These are phyloP conservation scores for Amphimedon queenslandica DNA, from an alignment of 37 sponge, comb jelly and placozoan species.

Conservation along the genomic window DNA sequence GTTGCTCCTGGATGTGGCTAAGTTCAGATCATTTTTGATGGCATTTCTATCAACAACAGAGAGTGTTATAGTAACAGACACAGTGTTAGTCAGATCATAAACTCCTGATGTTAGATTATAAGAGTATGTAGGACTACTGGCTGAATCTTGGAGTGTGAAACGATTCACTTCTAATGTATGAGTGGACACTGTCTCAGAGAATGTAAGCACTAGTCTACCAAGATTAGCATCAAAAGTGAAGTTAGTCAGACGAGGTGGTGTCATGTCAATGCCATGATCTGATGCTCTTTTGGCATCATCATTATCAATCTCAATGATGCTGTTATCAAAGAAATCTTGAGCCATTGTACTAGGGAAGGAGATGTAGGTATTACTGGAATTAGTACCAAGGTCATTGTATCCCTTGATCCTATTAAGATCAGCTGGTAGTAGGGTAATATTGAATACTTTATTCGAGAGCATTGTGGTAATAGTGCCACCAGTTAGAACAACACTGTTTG, in stretches of 20 bases:
- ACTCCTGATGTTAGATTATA: constrained; percentile 22
- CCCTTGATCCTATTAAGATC: constrained; percentile 65
- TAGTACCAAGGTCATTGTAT: constrained; percentile 50
- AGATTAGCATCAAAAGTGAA: constrained; percentile 57
- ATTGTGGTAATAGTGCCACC: constrained; percentile 36
- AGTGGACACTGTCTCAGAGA: constrained; percentile 70
- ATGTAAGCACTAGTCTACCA: constrained; percentile 49
- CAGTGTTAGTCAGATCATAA: constrained; percentile 15
- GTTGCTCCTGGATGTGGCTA: constrained; percentile 64
- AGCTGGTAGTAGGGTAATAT: constrained; percentile 20
- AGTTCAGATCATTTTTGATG: constrained; percentile 51
- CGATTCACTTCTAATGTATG: constrained; percentile 29
- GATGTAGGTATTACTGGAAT: constrained; percentile 52
- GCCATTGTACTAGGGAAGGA: constrained; percentile 49
- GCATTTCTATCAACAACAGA: constrained; percentile 44
- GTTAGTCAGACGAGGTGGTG: constrained; percentile 30
- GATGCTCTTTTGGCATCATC: constrained; percentile 19
- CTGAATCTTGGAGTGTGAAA: constrained; percentile 38
- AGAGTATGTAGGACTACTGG: constrained; percentile 9
- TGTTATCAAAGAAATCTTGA: constrained; percentile 61
- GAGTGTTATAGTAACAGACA: constrained; percentile 35
- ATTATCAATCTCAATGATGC: constrained; percentile 18
- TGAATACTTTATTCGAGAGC: constrained; percentile 24
- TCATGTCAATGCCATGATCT: constrained; percentile 38
- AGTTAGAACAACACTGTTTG: constrained; percentile 4